Base-by-base conservation (phyloP, 2,113 vertebrate species). In the Pitta sordida region DNA sequence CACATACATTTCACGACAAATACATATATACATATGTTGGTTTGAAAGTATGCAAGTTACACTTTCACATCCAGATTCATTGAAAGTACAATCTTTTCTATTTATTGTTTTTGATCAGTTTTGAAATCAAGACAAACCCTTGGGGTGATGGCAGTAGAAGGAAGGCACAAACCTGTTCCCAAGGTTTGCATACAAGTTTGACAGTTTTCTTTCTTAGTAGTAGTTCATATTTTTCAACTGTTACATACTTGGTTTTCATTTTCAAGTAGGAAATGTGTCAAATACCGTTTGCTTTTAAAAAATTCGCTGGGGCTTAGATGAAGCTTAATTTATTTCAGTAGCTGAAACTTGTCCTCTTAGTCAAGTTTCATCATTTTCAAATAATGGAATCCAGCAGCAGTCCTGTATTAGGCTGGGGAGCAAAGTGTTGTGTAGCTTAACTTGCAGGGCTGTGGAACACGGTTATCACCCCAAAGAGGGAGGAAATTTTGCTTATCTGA, bases 261-360 rank as follows among this genome's bases (percentile, higher is more conserved):
- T 86, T 85, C 46, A 36, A 65, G 49, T 29, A 56, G 32, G 30
- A 88, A 92, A 69, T 22, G 23, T 78, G 22, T 70, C 44, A 85
- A 60, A 49, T 39, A 13, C 17, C 60, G 10, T 14, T 59, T 26
- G 15, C 37, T 43, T 36, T 53, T 51, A 41, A 24, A 11, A 11
- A 51, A 87, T 24, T 90, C 48, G 21, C 24, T 60, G 14, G 3
- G 44, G 17, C 39, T 93, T 89, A 86, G 53, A 34, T 84, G 74
- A 62, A 84, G 32, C 32, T 91, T 79, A 70, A 76, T 89, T 95
- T 94, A 71, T 84, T 91, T 92, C 62, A 76, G 78, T 62, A 71
- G 29, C 62, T 82, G 62, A 68, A 95, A 91, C 52, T 91, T 92
- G 64, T 52, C 44, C 58, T 88, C 43, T 75, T 67, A 75, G 71